Percentiles rank a stretch among this genome's conserved stretches.
These are phyloP conservation scores for Beris chalybata DNA, from an alignment of 2,888 invertebrate genomes.

Conservation along the genomic window DNA sequence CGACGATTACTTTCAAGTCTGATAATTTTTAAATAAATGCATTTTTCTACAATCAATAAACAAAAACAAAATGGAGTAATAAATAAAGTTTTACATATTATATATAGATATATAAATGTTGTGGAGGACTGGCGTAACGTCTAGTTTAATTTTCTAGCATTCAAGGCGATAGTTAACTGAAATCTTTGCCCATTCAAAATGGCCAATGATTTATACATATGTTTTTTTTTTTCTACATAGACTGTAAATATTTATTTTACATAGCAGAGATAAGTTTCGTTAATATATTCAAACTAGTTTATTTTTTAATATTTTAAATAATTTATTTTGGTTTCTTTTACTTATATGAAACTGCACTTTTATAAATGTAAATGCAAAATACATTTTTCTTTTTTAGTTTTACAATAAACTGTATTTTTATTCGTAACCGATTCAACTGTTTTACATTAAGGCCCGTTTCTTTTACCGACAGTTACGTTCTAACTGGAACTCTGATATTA, in stretches of 20 bases:
- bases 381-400: no score
- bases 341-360: constrained; percentile 14
- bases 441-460: no score
- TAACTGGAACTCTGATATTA: no score
- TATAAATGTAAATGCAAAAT: no score
- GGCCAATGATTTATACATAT: background rate
- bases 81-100: background rate
- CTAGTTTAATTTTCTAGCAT: constrained; percentile 7
- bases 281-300: constrained; percentile 25
- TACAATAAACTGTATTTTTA: no score
- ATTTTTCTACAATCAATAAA: constrained; percentile 11
- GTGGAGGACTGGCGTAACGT: no score
- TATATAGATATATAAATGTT: background rate
- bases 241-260: constrained; percentile 28
- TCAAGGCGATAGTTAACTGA: background rate
- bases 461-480: no score
- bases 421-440: no score
- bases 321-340: constrained; percentile 26
- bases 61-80: constrained; percentile 10
- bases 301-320: constrained; percentile 17
- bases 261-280: constrained; percentile 16
- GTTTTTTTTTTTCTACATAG: constrained; percentile 1
- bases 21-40: constrained; percentile 35
- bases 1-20: constrained; percentile 57
- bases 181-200: constrained; percentile 19